Evolutionary conservation across 2,797 vertebrate genomes (phyloP).

Genomic region (Otolemur crassicaudatus): DNA sequence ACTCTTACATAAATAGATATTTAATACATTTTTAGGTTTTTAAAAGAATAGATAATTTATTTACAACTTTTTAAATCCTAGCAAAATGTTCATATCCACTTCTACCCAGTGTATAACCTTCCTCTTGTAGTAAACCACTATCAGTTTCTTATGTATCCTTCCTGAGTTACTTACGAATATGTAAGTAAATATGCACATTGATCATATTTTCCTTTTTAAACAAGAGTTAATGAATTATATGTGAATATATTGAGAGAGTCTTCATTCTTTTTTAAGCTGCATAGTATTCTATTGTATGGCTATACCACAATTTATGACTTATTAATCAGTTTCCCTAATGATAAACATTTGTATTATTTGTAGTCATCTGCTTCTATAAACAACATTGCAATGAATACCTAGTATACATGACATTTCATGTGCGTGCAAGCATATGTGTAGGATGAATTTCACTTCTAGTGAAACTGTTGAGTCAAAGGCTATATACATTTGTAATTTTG

Average conservation of each 20-base stretch:
- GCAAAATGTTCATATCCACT: neutral
- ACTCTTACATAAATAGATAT: neutral
- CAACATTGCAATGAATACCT: neutral
- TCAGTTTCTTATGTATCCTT: conserved; percentile 4
- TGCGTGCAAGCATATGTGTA: neutral
- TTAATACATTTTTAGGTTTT: conserved; percentile 12
- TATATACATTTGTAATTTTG: neutral
- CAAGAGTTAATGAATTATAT: conserved; percentile 28
- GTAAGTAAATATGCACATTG: neutral
- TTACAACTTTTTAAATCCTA: neutral
- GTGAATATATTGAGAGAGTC: neutral
- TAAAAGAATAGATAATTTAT: neutral
- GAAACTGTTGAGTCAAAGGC: neutral
- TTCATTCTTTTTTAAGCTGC: conserved; percentile 8
- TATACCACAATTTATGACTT: neutral
- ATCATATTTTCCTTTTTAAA: neutral
- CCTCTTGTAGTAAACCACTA: neutral
- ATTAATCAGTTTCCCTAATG: conserved; percentile 6
- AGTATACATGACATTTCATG: neutral
- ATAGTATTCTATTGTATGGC: neutral
- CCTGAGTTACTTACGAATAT: neutral
- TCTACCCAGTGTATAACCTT: neutral
- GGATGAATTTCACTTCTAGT: conserved; percentile 1
- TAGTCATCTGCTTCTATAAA: neutral
- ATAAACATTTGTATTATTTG: neutral